A percentile compares a stretch with the other conserved stretches of the same genome.
These are phyloP conservation scores for Coenonympha glycerion DNA, from an alignment of 2,888 invertebrate genomes.

Conservation along the genomic window DNA sequence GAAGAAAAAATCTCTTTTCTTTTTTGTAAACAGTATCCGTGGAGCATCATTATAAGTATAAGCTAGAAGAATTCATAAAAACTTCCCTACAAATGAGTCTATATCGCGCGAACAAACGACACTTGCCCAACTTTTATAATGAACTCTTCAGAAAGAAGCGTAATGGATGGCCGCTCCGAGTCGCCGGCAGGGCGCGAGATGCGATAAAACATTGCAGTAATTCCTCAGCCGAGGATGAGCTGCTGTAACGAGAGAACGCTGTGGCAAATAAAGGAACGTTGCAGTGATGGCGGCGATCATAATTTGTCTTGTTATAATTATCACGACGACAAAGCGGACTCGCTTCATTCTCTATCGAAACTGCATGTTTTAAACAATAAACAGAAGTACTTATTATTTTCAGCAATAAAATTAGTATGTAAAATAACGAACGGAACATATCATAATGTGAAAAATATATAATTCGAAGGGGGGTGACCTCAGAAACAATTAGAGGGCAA, in stretches of 20 bases:
- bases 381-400: no score
- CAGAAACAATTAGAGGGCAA: no score
- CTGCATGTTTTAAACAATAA: no score
- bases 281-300: slow-evolving; percentile 27
- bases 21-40: no score
- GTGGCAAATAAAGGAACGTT: neutral
- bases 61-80: neutral
- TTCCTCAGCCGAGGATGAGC: slow-evolving; percentile 23
- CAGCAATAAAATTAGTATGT: no score
- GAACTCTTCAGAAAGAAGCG: slow-evolving; percentile 1
- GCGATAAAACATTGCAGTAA: slow-evolving; percentile 15
- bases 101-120: neutral
- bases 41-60: no score
- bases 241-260: slow-evolving; percentile 26
- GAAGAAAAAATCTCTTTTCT: no score
- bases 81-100: neutral
- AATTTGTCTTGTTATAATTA: slow-evolving; percentile 36
- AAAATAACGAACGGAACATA: no score
- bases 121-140: neutral
- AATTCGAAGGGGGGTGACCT: no score
- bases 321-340: slow-evolving; percentile 21
- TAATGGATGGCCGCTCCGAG: slow-evolving; percentile 8
- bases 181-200: neutral
- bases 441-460: no score
- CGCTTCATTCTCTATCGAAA: slow-evolving; percentile 23